Evolutionary conservation across 2,113 vertebrate species (phyloP).

Genomic region (Telmatochromis brachygnathus): DNA sequence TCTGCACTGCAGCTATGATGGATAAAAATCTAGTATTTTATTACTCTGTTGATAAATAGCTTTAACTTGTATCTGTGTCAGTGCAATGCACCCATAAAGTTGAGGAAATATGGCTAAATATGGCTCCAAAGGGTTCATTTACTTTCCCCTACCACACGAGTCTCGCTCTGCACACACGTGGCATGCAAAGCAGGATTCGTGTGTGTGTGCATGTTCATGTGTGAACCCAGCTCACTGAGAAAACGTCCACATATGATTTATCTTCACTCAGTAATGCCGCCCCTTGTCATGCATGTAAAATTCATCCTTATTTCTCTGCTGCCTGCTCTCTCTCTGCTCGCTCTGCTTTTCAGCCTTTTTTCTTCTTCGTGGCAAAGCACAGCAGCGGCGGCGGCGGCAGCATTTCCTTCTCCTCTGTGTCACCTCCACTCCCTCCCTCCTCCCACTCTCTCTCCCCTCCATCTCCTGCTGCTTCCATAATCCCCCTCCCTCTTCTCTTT

Average conservation of each 20-base stretch:
- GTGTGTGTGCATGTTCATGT: background rate
- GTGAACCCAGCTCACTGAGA: background rate
- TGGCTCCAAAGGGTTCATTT: background rate
- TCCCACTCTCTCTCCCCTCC: conserved; percentile 20
- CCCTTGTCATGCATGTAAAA: conserved; percentile 53
- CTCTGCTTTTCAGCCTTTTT: conserved; percentile 34
- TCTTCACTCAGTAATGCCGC: conserved; percentile 43
- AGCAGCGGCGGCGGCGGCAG: conserved; percentile 35
- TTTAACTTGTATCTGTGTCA: background rate
- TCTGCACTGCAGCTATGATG: background rate
- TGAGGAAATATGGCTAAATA: background rate
- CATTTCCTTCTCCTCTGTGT: conserved; percentile 54
- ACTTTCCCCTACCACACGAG: background rate
- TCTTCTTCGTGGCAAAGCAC: conserved; percentile 41
- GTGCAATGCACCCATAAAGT: background rate
- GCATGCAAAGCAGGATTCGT: background rate
- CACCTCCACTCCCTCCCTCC: conserved; percentile 38
- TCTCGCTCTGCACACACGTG: background rate
- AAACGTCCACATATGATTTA: conserved; percentile 48
- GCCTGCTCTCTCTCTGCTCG: conserved; percentile 37
- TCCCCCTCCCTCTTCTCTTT: background rate
- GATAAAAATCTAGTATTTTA: background rate
- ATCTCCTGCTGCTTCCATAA: conserved; percentile 47
- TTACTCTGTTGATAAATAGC: background rate
- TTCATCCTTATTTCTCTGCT: conserved; percentile 43